These are phyloP conservation scores for Acronicta aceris DNA, from an alignment of 2,888 invertebrate genomes.

Conservation along the genomic window DNA sequence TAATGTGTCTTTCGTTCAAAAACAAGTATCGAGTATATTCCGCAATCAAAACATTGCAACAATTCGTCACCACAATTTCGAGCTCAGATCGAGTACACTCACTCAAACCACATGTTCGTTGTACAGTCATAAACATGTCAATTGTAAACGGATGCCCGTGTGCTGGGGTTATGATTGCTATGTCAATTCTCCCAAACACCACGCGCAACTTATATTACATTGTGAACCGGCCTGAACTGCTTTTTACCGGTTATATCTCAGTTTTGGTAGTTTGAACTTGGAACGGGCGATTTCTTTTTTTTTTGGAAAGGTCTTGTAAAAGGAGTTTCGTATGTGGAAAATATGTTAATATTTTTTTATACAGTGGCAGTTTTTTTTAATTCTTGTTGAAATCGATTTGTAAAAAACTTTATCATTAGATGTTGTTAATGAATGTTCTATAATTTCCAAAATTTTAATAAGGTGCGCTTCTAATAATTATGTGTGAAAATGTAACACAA, in stretches of 20 bases:
- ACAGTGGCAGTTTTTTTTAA: too few relatives aligned
- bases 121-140: constrained; percentile 81
- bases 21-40: neutral
- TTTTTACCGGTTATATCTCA: constrained; percentile 32
- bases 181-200: constrained; percentile 53
- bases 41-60: constrained; percentile 22
- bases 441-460: too few relatives aligned
- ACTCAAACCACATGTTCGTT: constrained; percentile 44
- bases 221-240: constrained; percentile 25
- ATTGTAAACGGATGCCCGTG: constrained; percentile 74
- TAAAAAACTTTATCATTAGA: too few relatives aligned
- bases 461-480: too few relatives aligned
- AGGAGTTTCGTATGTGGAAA: neutral
- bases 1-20: too few relatives aligned
- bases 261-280: constrained; percentile 1
- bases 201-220: constrained; percentile 40
- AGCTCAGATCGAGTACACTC: constrained; percentile 32
- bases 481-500: too few relatives aligned
- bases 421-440: too few relatives aligned
- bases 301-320: neutral
- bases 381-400: too few relatives aligned
- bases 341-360: too few relatives aligned
- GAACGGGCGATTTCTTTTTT: constrained; percentile 6
- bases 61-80: constrained; percentile 23
- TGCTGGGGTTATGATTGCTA: constrained; percentile 60